Conservation (phyloP, 53 echinoderm and acorn worm genomes). For the Crossaster papposus region DNA sequence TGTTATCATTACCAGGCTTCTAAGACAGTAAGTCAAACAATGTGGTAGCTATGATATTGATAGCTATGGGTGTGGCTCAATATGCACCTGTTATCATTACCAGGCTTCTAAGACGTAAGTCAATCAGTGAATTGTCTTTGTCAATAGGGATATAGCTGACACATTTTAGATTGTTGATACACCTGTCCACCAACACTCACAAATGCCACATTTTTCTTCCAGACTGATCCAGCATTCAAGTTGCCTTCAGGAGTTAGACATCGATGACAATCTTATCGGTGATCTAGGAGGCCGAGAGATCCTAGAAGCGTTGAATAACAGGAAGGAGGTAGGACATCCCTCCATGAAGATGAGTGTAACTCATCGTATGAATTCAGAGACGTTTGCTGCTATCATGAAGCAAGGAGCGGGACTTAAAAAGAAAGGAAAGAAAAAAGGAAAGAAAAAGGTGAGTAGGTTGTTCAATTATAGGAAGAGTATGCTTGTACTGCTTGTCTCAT, state of each 20-base stretch:
- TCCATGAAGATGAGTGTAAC: slow-evolving; percentile 88
- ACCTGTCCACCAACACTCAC: no score
- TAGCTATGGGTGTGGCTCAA: slow-evolving; percentile 89
- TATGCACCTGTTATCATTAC: slow-evolving; percentile 89
- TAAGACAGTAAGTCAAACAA: slow-evolving; percentile 82
- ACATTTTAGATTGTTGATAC: no score
- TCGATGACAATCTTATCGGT: slow-evolving; percentile 95
- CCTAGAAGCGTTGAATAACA: slow-evolving; percentile 84
- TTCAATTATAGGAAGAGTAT: neutral
- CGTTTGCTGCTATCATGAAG: slow-evolving; percentile 85
- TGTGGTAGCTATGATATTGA: slow-evolving; percentile 81
- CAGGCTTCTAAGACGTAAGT: slow-evolving; percentile 82
- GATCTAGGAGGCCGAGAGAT: slow-evolving; percentile 95
- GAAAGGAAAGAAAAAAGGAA: slow-evolving; percentile 97
- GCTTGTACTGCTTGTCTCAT: no score
- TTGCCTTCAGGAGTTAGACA: slow-evolving; percentile 91
- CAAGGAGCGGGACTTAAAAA: slow-evolving; percentile 91
- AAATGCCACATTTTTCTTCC: neutral
- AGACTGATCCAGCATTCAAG: slow-evolving; percentile 89
- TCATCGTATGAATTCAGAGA: slow-evolving; percentile 88
- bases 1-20: slow-evolving; percentile 67
- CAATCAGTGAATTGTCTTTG: no score
- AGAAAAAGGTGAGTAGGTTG: slow-evolving; percentile 78
- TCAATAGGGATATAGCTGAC: no score
- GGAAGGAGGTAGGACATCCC: slow-evolving; percentile 74